Evolutionary conservation across 2,888 invertebrate species (phyloP).

Genomic region (Bembecia ichneumoniformis): DNA sequence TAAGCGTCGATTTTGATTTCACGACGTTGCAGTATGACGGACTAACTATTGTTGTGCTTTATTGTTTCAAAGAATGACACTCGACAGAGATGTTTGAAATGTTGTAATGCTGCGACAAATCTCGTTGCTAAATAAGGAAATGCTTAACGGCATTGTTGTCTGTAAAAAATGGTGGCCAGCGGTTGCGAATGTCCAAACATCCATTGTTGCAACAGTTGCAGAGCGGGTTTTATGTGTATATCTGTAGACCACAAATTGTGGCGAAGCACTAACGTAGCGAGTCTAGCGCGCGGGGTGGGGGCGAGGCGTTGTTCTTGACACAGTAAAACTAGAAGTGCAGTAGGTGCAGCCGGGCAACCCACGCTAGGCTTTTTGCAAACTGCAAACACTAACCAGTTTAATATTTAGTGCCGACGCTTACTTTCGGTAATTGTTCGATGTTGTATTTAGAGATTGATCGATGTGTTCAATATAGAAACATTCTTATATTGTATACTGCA

Average conservation of each 20-base stretch:
- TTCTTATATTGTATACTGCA: conserved; percentile 19
- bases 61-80: not conserved
- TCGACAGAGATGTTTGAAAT: conserved; percentile 11
- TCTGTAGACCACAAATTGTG: conserved; percentile 33
- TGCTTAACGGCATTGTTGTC: conserved; percentile 15
- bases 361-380: conserved; percentile 63
- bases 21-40: not conserved
- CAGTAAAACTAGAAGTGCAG: conserved; percentile 72
- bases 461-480: not conserved
- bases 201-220: conserved; percentile 32
- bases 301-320: conserved; percentile 71
- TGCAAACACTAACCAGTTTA: conserved; percentile 34
- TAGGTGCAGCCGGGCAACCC: conserved; percentile 64
- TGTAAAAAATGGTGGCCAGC: conserved; percentile 20
- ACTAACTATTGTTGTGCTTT: not conserved
- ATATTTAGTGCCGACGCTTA: conserved; percentile 17
- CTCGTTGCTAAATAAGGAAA: conserved; percentile 27
- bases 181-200: conserved; percentile 23
- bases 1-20: too few species aligned
- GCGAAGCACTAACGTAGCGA: conserved; percentile 9
- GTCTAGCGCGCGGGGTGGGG: conserved; percentile 37
- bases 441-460: not conserved
- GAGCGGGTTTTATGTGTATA: conserved; percentile 14
- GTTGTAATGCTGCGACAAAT: conserved; percentile 7
- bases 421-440: not conserved